Evolutionary conservation across 2,113 vertebrate species (phyloP), one percentile per base, ranked within the genome.

Genomic region (Furnarius figulus): DNA sequence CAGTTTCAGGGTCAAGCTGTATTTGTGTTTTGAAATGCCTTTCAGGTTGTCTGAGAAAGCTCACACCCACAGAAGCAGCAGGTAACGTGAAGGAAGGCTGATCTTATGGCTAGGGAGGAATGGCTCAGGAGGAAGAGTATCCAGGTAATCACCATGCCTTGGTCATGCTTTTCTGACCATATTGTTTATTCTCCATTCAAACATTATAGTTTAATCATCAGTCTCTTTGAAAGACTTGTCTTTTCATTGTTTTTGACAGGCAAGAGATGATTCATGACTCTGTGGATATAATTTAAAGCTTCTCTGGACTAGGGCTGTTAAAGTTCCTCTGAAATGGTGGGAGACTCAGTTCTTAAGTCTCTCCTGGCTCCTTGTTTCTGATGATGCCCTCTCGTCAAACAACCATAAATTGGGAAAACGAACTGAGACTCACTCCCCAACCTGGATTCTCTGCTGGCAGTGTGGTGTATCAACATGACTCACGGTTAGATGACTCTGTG

Each of bases 401-500:
- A 13, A 12, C 10, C 71, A 46, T 46, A 46, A 27, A 28, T 0
- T 14, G 35, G 75, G 37, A 35, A 61, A n/a, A 56, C 11, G 7
- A 76, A 10, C 2, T 31, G 44, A 46, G 85, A 40, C 52, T 66
- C 40, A 5, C 2, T 58, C 46, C 22, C 63, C 81, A 44, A 0
- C 14, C 39, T 21, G 61, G 68, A 8, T 20, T 44, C 0, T 1
- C 24, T 33, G 66, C 66, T 44, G 72, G 71, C 71, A 52, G 39
- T 2, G 0, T 17, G 66, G 39, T 19, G 16, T 4, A 13, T n/a
- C 71, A 49, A 58, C 52, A 12, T 47, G 0, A 3, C 12, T 7
- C 16, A 3, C 0, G 21, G 68, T 47, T 17, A 24, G 23, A 10
- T 7, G 44, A 4, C 8, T 15, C 81, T 68, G 81, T 35, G 56